A percentile compares a stretch with the other conserved stretches of the same genome.
Conservation (phyloP, 2,113 vertebrate genomes). For the Neolamprologus modestus region DNA sequence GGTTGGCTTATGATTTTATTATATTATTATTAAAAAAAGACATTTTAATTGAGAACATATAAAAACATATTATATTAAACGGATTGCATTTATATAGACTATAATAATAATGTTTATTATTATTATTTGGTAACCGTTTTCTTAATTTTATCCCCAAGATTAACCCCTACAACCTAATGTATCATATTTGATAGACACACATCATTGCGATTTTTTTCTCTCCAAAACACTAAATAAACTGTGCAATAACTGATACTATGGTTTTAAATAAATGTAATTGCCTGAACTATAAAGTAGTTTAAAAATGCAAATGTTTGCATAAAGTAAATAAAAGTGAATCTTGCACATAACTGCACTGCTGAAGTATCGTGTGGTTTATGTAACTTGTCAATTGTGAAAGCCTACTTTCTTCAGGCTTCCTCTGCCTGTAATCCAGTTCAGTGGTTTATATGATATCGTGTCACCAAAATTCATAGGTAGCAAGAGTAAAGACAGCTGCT, state of each 20-base stretch:
- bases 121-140: background rate
- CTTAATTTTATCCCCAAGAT: background rate
- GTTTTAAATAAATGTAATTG: background rate
- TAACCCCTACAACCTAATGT: background rate
- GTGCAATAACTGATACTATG: background rate
- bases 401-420: background rate
- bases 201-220: background rate
- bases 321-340: background rate
- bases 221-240: background rate
- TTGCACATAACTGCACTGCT: background rate
- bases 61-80: background rate
- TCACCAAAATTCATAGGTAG: background rate
- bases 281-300: background rate
- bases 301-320: background rate
- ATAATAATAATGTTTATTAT: background rate
- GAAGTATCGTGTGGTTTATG: background rate
- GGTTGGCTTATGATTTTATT: background rate
- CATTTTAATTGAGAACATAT: background rate
- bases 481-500: background rate
- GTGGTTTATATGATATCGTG: background rate
- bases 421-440: background rate
- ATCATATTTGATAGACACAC: background rate
- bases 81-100: background rate
- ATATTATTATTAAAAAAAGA: background rate
- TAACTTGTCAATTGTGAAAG: background rate